phyloP scores from a whole-genome alignment of 2,113 vertebrate species.

The Rafetus swinhoei region DNA sequence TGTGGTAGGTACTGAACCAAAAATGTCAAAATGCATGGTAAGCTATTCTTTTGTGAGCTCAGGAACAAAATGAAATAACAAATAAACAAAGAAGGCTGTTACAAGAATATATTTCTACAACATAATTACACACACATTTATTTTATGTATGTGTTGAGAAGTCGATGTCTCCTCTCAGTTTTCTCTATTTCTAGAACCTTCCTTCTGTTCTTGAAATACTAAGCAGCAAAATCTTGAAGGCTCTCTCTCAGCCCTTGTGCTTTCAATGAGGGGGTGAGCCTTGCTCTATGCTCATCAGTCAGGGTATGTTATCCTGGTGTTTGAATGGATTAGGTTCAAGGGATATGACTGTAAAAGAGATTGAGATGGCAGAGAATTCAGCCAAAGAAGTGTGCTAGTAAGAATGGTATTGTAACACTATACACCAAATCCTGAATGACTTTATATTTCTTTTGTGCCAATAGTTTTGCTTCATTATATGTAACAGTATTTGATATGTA shows the following conservation, averaged over 20 bases:
- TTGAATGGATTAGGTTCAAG: conserved; percentile 19
- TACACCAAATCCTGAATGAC: conserved; percentile 18
- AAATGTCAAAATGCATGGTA: background rate
- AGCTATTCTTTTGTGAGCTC: background rate
- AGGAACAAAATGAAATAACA: background rate
- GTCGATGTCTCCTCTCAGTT: background rate
- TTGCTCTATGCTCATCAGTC: conserved; percentile 8
- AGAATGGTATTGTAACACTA: conserved; percentile 31
- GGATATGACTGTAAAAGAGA: conserved; percentile 34
- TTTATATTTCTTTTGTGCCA: conserved; percentile 32
- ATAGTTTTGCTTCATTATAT: conserved; percentile 36
- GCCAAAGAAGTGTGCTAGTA: background rate
- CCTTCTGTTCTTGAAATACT: background rate
- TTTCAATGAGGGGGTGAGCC: conserved; percentile 32
- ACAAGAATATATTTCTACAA: background rate
- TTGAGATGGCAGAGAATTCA: conserved; percentile 20
- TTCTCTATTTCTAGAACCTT: background rate
- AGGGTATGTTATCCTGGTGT: conserved; percentile 42
- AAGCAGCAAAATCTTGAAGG: conserved; percentile 20
- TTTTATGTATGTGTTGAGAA: background rate
- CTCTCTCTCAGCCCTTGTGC: background rate
- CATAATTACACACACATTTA: background rate
- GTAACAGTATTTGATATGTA: conserved; percentile 21
- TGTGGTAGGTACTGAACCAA: background rate
- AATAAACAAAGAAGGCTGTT: background rate